Evolutionary conservation across 2,113 vertebrate genomes (phyloP), one percentile per base, ranked within the genome.

Genomic region (Actenoides lindsayi): DNA sequence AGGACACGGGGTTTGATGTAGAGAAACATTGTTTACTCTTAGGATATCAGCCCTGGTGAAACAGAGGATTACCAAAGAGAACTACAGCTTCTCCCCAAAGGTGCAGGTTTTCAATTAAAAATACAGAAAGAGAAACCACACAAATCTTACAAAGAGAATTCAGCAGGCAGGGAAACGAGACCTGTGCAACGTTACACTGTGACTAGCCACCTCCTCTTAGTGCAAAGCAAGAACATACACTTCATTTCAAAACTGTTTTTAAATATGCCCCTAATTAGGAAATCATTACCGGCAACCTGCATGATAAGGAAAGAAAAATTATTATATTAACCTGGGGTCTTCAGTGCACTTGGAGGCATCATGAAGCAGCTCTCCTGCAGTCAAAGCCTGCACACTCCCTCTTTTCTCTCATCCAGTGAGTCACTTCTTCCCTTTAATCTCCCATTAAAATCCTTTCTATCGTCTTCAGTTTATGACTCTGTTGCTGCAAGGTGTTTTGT

Each of bases 401-500:
- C 84, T 80, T 85, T 94, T 74, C 84, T 96, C 74, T 94, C 89
- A 94, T 85, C 96, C 87, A 96, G 91, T 93, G 85, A 95, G 86
- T 96, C 95, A 89, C 91, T 94, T 96, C 73, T 98, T 96, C 80
- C 76, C 80, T 94, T 96, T 95, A 96, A 96, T 96, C 77, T 91
- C 93, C 91, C 90, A 97, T 96, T 98, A 94, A 97, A 97, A 98
- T 96, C 92, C 84, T 86, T 91, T 92, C 96, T 97, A 95, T 96
- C 94, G 94, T 96, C 96, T 96, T 97, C 97, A 97, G 90, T 97
- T 98, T 97, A 94, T 94, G 95, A 95, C 93, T 97, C 96, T 96
- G 88, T 94, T 96, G 96, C 93, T 96, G 71, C 80, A 92, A 94
- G 96, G 97, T 94, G 87, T 89, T 95, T 83, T 87, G 93, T 95